phyloP scores from a whole-genome alignment of 2,113 vertebrate species.

The Brachyhypopomus gauderio region DNA sequence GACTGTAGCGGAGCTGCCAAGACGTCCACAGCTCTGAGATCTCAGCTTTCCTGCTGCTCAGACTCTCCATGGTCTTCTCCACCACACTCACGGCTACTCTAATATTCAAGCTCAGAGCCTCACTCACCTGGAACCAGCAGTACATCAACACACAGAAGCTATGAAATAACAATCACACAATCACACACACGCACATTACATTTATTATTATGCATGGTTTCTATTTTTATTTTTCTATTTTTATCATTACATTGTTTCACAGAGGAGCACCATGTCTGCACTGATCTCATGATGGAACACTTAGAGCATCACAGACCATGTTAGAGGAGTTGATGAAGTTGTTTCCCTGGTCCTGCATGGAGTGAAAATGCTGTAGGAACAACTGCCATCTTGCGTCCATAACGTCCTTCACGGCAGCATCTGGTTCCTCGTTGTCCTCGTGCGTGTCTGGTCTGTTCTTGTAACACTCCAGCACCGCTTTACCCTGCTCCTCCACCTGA shows the following conservation, averaged over 20 bases:
- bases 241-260: not conserved
- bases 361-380: conserved; percentile 77
- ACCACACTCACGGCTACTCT: conserved; percentile 66
- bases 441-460: conserved; percentile 57
- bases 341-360: conserved; percentile 73
- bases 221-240: too few species aligned
- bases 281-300: not conserved
- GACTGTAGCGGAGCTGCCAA: conserved; percentile 73
- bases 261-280: not conserved
- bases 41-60: conserved; percentile 72
- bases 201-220: not conserved
- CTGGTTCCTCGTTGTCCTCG: conserved; percentile 55
- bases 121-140: conserved; percentile 68
- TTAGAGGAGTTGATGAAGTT: conserved; percentile 76
- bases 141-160: not conserved
- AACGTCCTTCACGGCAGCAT: conserved; percentile 54
- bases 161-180: not conserved
- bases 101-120: conserved; percentile 68
- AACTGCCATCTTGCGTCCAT: conserved; percentile 74
- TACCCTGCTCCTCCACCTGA: conserved; percentile 73
- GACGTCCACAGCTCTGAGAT: conserved; percentile 73
- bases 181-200: too few species aligned
- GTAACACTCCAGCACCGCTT: conserved; percentile 73
- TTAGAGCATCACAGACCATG: conserved; percentile 70
- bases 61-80: conserved; percentile 69